Evolutionary conservation across 2,113 vertebrate genomes (phyloP).

Genomic region (Neolamprologus modestus): DNA sequence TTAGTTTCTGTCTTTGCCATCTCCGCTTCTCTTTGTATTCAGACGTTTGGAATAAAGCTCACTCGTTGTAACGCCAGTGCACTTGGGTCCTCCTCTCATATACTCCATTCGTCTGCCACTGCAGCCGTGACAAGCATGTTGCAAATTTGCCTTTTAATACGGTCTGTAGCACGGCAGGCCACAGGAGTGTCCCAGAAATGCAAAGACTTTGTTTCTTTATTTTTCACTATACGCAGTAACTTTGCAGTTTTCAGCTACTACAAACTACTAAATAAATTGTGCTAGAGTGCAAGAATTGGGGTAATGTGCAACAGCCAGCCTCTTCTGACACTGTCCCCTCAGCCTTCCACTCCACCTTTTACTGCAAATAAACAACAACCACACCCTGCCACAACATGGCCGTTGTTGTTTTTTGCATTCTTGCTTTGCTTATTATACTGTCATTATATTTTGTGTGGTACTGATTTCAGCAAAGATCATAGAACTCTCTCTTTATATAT

Average conservation of each 20-base stretch:
- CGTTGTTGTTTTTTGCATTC: not conserved
- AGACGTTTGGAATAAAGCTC: not conserved
- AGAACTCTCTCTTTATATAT: rapidly evolving
- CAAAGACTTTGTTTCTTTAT: not conserved
- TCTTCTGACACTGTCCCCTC: too few relatives aligned
- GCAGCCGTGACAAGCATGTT: not conserved
- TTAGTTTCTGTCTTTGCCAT: not conserved
- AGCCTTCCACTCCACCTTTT: not conserved
- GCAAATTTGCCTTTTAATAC: not conserved
- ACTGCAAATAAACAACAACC: not conserved
- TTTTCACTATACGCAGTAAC: not conserved
- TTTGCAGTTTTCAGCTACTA: not conserved
- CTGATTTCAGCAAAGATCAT: not conserved
- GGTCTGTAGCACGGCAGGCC: rapidly evolving
- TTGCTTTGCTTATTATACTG: not conserved
- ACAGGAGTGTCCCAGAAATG: not conserved
- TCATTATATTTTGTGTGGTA: not conserved
- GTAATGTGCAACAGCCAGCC: not conserved
- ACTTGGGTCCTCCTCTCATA: not conserved
- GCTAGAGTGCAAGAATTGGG: too few relatives aligned
- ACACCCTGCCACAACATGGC: not conserved
- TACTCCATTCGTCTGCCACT: not conserved
- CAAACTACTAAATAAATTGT: not conserved
- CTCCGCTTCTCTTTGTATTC: not conserved
- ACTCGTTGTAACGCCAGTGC: not conserved